phyloP scores from a whole-genome alignment of 2,888 invertebrate genomes.

The Antitype chi region DNA sequence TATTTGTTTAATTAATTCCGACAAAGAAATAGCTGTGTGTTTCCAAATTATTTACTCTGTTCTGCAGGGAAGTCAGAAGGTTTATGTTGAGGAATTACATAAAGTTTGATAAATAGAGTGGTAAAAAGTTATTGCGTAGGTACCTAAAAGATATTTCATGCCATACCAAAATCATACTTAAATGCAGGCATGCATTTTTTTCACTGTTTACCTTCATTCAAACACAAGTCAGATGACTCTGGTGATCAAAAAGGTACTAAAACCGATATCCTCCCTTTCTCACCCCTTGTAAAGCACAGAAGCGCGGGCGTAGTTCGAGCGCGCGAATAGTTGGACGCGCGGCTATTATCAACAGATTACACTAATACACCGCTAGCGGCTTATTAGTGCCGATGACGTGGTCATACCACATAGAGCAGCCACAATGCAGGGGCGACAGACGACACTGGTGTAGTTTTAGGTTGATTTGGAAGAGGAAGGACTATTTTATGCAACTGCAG shows the following conservation, averaged over 20 bases:
- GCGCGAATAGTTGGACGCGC: constrained; percentile 60
- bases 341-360: constrained; percentile 73
- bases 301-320: constrained; percentile 53
- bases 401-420: constrained; percentile 68
- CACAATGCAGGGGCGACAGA: constrained; percentile 3
- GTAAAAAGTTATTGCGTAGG: neutral
- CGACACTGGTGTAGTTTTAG: neutral
- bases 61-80: constrained; percentile 39
- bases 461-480: neutral
- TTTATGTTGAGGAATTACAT: neutral
- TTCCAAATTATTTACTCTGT: constrained; percentile 78
- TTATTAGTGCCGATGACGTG: constrained; percentile 88
- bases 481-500: neutral
- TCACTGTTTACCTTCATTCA: neutral
- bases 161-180: neutral
- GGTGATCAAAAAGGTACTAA: neutral
- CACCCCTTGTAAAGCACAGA: constrained; percentile 50
- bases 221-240: neutral
- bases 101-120: neutral
- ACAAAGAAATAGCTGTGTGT: constrained; percentile 72
- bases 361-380: constrained; percentile 83
- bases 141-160: neutral
- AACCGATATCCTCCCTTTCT: neutral
- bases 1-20: constrained; percentile 74
- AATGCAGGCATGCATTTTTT: neutral